Conservation (phyloP, 2,113 vertebrate genomes). For the Caranx melampygus region DNA sequence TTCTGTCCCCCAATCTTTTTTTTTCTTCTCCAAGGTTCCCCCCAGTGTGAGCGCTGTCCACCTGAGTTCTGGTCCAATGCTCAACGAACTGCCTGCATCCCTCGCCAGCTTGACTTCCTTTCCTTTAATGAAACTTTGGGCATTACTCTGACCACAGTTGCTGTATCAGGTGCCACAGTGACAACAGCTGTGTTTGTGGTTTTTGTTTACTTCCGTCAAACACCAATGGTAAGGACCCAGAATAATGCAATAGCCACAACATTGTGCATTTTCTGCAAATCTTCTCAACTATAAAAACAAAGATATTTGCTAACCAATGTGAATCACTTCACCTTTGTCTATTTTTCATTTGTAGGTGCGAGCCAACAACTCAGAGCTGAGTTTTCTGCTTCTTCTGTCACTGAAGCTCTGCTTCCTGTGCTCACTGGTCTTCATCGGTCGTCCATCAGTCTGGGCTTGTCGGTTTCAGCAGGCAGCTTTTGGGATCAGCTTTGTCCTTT, state of each 20-base stretch:
- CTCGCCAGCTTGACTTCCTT: constrained; percentile 80
- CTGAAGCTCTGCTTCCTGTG: constrained; percentile 84
- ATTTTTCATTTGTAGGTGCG: constrained; percentile 54
- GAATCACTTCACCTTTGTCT: no score
- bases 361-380: constrained; percentile 85
- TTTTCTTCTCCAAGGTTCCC: constrained; percentile 66
- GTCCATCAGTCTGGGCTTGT: constrained; percentile 76
- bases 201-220: constrained; percentile 71
- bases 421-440: constrained; percentile 82
- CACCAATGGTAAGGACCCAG: constrained; percentile 70
- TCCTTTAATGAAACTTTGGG: constrained; percentile 80
- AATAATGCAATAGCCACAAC: no score
- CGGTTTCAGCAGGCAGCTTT: constrained; percentile 81
- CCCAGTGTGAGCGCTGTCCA: constrained; percentile 76
- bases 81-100: constrained; percentile 72
- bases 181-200: constrained; percentile 79
- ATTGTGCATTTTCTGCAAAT: no score
- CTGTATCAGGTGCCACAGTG: constrained; percentile 71
- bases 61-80: constrained; percentile 82
- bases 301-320: no score
- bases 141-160: constrained; percentile 73
- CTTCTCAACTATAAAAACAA: not conserved
- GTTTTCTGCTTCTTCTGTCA: constrained; percentile 81
- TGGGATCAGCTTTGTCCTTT: constrained; percentile 82
- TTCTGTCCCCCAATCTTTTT: no score